Percentiles rank a stretch among this genome's conserved stretches.
Conservation (phyloP, 2,888 invertebrate genomes). For the Leptopilina syphax region DNA sequence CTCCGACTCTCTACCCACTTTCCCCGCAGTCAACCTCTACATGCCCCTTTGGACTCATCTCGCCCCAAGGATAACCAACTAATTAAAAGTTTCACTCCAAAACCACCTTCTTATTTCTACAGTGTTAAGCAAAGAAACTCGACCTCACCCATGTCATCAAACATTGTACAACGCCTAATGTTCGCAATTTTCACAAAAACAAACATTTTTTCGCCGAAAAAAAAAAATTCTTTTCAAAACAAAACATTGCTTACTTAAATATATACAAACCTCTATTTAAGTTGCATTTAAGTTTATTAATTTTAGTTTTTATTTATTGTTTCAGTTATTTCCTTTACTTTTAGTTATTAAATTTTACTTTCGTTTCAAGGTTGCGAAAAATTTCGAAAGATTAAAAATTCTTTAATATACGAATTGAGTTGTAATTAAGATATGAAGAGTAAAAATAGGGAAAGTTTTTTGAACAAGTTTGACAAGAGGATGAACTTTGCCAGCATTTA, state of each 20-base stretch:
- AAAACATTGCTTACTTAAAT: too few relatives aligned
- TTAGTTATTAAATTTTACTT: too few relatives aligned
- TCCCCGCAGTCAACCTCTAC: constrained; percentile 30
- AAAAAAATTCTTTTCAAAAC: too few relatives aligned
- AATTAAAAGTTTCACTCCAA: constrained; percentile 66
- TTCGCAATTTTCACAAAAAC: too few relatives aligned
- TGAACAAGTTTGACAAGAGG: not conserved
- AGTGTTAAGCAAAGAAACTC: not conserved
- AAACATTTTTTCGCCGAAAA: too few relatives aligned
- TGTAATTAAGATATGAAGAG: constrained; percentile 11
- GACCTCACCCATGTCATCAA: constrained; percentile 9
- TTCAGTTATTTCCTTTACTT: too few relatives aligned
- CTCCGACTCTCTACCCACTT: constrained; percentile 10
- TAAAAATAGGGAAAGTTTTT: constrained; percentile 15
- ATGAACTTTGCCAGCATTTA: constrained; percentile 26
- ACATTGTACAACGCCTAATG: constrained; percentile 10
- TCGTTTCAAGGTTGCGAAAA: too few relatives aligned
- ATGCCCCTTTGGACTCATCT: constrained; percentile 51
- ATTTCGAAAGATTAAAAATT: not conserved
- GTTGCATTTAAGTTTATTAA: too few relatives aligned
- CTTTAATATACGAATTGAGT: not conserved
- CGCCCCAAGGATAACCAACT: constrained; percentile 64
- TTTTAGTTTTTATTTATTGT: too few relatives aligned
- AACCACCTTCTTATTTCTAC: constrained; percentile 38
- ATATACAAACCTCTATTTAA: too few relatives aligned